Percentiles rank a stretch among this genome's conserved stretches.
Conservation (phyloP, 2,797 vertebrate genomes). For the Sebastes trivittatus region DNA sequence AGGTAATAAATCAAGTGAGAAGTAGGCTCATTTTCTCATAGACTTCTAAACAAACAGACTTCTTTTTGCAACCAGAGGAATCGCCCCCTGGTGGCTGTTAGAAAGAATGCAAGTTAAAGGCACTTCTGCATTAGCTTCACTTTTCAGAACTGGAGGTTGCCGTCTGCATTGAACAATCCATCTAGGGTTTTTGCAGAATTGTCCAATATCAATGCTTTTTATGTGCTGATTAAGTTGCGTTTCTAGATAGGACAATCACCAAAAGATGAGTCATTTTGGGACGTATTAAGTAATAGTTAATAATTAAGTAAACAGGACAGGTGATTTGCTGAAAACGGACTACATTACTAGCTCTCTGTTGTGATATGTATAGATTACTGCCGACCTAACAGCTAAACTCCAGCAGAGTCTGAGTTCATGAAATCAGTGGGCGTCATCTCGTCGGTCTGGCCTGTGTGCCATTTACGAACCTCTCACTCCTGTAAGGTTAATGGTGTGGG, state of each 20-base stretch:
- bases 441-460: constrained; percentile 18
- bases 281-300: not conserved
- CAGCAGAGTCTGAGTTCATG: constrained; percentile 6
- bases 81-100: not conserved
- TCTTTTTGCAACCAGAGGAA: not conserved
- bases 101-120: no score
- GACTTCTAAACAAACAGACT: not conserved
- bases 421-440: constrained; percentile 1
- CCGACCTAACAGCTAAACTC: not conserved
- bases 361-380: not conserved
- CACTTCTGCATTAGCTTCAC: not conserved
- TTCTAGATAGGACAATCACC: not conserved
- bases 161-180: not conserved
- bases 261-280: not conserved
- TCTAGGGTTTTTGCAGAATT: not conserved
- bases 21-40: no score
- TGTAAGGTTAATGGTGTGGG: constrained; percentile 71
- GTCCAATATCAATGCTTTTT: not conserved
- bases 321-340: not conserved
- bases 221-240: not conserved
- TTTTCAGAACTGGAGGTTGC: not conserved
- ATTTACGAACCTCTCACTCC: constrained; percentile 51
- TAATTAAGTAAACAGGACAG: not conserved
- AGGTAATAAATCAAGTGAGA: no score
- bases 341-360: not conserved